Evolutionary conservation across 2,797 vertebrate species (phyloP), one percentile per base, ranked within the genome.

Genomic region (Oreonectes daqikongensis): DNA sequence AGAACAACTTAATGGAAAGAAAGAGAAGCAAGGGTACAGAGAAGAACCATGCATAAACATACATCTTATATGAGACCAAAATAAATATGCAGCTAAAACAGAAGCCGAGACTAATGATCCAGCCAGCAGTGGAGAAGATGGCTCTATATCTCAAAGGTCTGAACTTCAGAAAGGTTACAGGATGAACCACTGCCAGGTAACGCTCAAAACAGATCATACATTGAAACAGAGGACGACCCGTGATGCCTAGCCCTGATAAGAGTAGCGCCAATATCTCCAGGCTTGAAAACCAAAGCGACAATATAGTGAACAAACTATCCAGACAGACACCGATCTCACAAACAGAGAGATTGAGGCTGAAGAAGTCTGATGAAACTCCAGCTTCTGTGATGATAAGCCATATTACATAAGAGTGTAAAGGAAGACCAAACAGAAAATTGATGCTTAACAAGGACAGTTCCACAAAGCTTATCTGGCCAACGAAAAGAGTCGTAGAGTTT

Each of bases 151-250:
- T 60, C 28, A 60, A 28, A 32, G 57, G 57, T 32, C 30, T 60
- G 15, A 18, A 60, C 28, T 60, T 60, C 28, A 60, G 57, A n/a
- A 60, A 60, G 57, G 28, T 60, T 32, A 60, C 8, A 10, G 26
- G 28, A 60, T 60, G 28, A 32, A 60, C 28, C 55, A 59, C 57
- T 5, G 57, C 28, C 28, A 60, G 28, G 17, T 60, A 60, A 32
- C 57, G 57, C 28, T 60, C 60, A 26, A 69, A 7, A 70, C 68
- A 79, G 40, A 81, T 65, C 30, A 67, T 26, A 18, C 72, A 70
- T 7, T 60, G 57, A 60, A 60, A 60, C 57, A 60, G 28, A 30
- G 57, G 57, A 32, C 28, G 17, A 8, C 28, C 28, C 1, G 15
- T 18, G 28, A 60, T 10, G 57, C 28, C 28, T 10, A 30, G 15